Base-by-base conservation (phyloP, 1,140 invertebrate genomes). In the Drosophila sechellia region DNA sequence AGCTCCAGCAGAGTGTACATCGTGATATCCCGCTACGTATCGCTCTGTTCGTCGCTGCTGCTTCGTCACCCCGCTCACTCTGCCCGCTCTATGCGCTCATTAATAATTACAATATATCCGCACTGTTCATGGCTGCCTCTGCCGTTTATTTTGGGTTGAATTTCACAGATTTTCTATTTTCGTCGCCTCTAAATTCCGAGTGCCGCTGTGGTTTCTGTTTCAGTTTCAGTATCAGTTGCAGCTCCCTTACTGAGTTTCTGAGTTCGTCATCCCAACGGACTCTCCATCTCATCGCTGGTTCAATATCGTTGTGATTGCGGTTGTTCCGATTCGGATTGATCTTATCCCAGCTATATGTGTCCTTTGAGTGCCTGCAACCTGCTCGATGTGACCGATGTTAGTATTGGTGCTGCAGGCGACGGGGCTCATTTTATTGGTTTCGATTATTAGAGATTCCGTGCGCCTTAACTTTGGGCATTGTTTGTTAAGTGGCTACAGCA, bases 201-300 rank as follows among this genome's bases (percentile, higher is more conserved):
- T 56, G 52, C 50, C 37, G 59, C 57, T 78, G 53, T 45, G 61
- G 48, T 48, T 60, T 59, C 43, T 13, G 12, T 39, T 39, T 25
- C 42, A 37, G 53, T 43, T 55, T 45, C 48, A 45, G 69, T 40
- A 68, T 69, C 54, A 42, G 56, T 58, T 76, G 45, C 70, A 43
- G 45, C 72, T 61, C 37, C 20, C 52, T 57, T 49, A 57, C 50
- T 60, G 60, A 59, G 40, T 65, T 63, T 43, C 61, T 69, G 49
- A 85, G 48, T 69, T 77, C 66, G 73, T 85, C 77, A 85, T 77
- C 71, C 79, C 75, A 89, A 58, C 77, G 69, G 79, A 73, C 61
- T 55, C 70, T 84, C 79, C 83, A 84, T 87, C 61, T 74, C 76
- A 79, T 78, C 59, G 79, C 65, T 53, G 46, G 50, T 60, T 75